Conservation (phyloP, 2,888 invertebrate genomes). For the Pammene aurita region DNA sequence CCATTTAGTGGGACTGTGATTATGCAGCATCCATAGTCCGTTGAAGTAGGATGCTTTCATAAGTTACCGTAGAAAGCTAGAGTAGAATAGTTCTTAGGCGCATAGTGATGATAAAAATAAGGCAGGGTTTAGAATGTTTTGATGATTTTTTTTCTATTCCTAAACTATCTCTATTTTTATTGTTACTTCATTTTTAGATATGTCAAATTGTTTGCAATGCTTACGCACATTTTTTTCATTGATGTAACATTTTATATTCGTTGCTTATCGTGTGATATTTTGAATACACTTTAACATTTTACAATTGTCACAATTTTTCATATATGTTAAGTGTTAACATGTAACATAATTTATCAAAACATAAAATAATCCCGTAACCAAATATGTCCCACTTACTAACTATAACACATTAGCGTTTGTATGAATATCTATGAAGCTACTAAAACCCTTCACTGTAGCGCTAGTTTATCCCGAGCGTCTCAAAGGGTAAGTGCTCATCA, state of each 20-base stretch:
- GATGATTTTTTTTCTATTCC: slow-evolving; percentile 46
- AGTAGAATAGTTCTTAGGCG: slow-evolving; percentile 34
- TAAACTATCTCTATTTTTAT: slow-evolving; percentile 50
- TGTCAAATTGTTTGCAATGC: slow-evolving; percentile 67
- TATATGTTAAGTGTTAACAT: slow-evolving; percentile 29
- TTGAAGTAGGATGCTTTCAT: slow-evolving; percentile 39
- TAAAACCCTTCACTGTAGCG: slow-evolving; percentile 21
- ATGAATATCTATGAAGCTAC: neutral
- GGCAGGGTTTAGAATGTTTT: slow-evolving; percentile 26
- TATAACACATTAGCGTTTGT: neutral
- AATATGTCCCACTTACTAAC: slow-evolving; percentile 11
- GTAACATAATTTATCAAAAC: neutral
- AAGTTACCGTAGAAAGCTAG: slow-evolving; percentile 29
- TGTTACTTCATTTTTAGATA: slow-evolving; percentile 45
- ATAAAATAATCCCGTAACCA: slow-evolving; percentile 1
- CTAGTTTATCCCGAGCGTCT: slow-evolving; percentile 21
- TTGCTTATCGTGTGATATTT: slow-evolving; percentile 52
- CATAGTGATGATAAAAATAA: slow-evolving; percentile 36
- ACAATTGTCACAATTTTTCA: slow-evolving; percentile 35
- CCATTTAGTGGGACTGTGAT: slow-evolving; percentile 37
- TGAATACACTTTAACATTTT: slow-evolving; percentile 31
- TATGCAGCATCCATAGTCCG: slow-evolving; percentile 30
- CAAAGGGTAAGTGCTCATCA: slow-evolving; percentile 61
- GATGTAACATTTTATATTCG: slow-evolving; percentile 52
- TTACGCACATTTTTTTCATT: slow-evolving; percentile 65